These are phyloP conservation scores for Heterodera carotae DNA, from an alignment of 1,140 invertebrate genomes.

Conservation along the genomic window DNA sequence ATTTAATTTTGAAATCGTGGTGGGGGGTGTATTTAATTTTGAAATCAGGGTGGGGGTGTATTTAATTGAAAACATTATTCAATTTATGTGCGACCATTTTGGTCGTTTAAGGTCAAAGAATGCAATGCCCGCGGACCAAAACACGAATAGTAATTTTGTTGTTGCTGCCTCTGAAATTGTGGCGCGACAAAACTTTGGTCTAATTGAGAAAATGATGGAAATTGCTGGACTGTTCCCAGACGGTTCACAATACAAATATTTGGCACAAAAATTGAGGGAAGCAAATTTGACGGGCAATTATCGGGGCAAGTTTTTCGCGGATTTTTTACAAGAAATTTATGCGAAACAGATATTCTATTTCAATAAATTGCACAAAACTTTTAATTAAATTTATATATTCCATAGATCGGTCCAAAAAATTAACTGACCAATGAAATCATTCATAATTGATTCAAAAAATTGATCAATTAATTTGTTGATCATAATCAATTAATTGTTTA, in stretches of 20 bases:
- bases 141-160: no score
- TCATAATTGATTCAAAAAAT: no score
- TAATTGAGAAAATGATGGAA: neutral
- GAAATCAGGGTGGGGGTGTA: no score
- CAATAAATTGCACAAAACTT: neutral
- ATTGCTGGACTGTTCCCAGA: neutral
- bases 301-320: neutral
- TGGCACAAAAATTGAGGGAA: neutral
- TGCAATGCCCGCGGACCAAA: neutral
- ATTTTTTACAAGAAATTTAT: neutral
- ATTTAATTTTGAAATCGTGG: no score
- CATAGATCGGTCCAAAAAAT: no score
- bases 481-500: no score
- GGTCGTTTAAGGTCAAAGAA: neutral
- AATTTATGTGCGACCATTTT: no score
- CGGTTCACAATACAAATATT: neutral
- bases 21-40: no score
- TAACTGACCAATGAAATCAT: no score
- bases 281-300: neutral
- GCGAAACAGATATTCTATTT: neutral
- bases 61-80: no score
- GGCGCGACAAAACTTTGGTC: neutral
- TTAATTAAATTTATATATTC: neutral
- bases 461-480: no score
- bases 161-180: neutral